A percentile compares a stretch with the other conserved stretches of the same genome.
These are phyloP conservation scores for Linyphia triangularis DNA, from an alignment of 2,888 invertebrate genomes.

Conservation along the genomic window DNA sequence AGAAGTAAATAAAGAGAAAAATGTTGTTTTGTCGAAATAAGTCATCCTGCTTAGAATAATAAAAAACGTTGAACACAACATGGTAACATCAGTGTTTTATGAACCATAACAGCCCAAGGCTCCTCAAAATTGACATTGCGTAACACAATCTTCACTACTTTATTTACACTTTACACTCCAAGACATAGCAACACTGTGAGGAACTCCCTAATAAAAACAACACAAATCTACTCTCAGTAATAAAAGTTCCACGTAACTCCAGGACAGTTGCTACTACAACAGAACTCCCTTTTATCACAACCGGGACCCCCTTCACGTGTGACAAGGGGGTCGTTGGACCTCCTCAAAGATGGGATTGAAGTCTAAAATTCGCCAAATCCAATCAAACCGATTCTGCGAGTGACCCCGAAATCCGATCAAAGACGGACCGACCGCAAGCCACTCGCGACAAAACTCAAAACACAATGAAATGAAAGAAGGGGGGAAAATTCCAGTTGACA, in stretches of 20 bases:
- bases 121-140: no score
- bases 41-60: no score
- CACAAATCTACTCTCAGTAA: not conserved
- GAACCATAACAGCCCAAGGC: no score
- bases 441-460: slow-evolving; percentile 28
- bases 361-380: slow-evolving; percentile 31
- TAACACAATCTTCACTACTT: not conserved
- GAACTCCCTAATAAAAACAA: not conserved
- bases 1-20: no score
- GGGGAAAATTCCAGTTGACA: slow-evolving; percentile 40
- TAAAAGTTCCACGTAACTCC: not conserved
- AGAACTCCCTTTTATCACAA: not conserved
- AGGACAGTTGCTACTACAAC: not conserved
- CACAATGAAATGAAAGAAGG: not conserved
- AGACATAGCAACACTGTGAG: not conserved
- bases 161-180: no score
- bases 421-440: slow-evolving; percentile 41
- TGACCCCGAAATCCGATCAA: slow-evolving; percentile 56
- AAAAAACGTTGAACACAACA: no score
- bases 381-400: slow-evolving; percentile 42
- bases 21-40: no score
- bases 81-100: no score
- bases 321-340: slow-evolving; percentile 43
- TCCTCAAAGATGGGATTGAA: not conserved
- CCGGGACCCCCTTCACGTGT: not conserved